Percentiles rank a stretch among this genome's conserved stretches.
Evolutionary conservation across 2,797 vertebrate species (phyloP).

Genomic region (Cottoperca gobio): DNA sequence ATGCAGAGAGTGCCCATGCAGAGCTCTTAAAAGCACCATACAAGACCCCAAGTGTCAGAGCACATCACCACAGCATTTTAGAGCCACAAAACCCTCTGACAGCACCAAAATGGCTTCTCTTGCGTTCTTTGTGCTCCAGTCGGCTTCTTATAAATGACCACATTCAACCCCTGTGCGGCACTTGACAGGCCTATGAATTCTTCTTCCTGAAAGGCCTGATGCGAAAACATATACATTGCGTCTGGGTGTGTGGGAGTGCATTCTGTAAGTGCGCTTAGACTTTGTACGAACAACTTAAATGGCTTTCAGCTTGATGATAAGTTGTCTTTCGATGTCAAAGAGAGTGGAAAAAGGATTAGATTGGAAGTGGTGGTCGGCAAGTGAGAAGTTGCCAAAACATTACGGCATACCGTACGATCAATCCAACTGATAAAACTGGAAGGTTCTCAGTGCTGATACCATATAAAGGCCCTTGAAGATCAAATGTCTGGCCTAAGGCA

Average conservation of each 20-base stretch:
- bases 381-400: conserved; percentile 54
- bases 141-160: conserved; percentile 77
- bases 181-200: conserved; percentile 76
- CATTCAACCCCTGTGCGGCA: conserved; percentile 65
- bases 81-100: conserved; percentile 82
- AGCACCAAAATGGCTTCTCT: conserved; percentile 81
- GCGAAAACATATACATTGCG: conserved; percentile 57
- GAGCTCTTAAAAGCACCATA: conserved; percentile 83
- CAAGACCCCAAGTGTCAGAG: conserved; percentile 81
- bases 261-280: conserved; percentile 54
- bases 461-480: conserved; percentile 19
- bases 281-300: conserved; percentile 59
- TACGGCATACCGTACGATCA: conserved; percentile 17
- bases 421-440: conserved; percentile 21
- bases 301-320: conserved; percentile 54
- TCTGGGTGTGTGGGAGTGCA: conserved; percentile 14
- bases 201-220: conserved; percentile 67
- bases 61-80: conserved; percentile 83
- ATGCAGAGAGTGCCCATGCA: conserved; percentile 79
- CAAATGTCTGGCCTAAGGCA: conserved; percentile 32
- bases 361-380: conserved; percentile 37
- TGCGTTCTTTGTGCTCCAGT: conserved; percentile 70
- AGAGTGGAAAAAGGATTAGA: conserved; percentile 43
- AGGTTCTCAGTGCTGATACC: conserved; percentile 14
- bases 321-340: conserved; percentile 50